Conservation (phyloP, 2,797 vertebrate genomes). For the Galago senegalensis region DNA sequence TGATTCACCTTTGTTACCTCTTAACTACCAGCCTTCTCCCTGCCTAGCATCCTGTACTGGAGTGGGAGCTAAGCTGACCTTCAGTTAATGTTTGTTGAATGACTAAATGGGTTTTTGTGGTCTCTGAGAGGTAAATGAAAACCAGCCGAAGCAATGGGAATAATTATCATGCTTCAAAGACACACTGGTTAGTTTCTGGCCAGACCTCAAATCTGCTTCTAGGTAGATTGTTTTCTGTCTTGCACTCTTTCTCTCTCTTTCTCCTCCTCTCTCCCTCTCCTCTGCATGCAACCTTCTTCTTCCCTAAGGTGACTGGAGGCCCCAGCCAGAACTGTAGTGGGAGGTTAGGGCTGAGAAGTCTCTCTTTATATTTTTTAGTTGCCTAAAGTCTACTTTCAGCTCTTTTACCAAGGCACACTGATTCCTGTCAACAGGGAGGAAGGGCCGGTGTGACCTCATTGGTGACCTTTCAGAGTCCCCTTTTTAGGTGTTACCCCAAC, state of each 20-base stretch:
- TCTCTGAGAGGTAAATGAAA: constrained; percentile 62
- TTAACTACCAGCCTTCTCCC: not conserved
- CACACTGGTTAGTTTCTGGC: constrained; percentile 16
- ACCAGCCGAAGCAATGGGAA: not conserved
- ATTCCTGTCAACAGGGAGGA: not conserved
- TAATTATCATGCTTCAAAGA: constrained; percentile 51
- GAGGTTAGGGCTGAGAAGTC: not conserved
- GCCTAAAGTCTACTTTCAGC: constrained; percentile 7
- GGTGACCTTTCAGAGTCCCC: constrained; percentile 1
- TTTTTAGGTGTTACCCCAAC: not conserved
- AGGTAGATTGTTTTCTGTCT: not conserved
- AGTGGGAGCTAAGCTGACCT: constrained; percentile 34
- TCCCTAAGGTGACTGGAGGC: not conserved
- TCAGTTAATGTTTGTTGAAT: constrained; percentile 77
- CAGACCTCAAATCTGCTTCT: constrained; percentile 9
- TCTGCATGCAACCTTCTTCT: not conserved
- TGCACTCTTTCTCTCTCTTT: not conserved
- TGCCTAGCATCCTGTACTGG: not conserved
- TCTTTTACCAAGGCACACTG: not conserved
- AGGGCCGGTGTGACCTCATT: not conserved
- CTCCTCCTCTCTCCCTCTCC: not conserved
- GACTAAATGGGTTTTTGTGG: constrained; percentile 67
- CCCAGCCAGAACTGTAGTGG: not conserved
- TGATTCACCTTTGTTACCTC: constrained; percentile 38
- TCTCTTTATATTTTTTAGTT: not conserved